Evolutionary conservation across 2,113 vertebrate genomes (phyloP).

Genomic region (Sylvietta virens): DNA sequence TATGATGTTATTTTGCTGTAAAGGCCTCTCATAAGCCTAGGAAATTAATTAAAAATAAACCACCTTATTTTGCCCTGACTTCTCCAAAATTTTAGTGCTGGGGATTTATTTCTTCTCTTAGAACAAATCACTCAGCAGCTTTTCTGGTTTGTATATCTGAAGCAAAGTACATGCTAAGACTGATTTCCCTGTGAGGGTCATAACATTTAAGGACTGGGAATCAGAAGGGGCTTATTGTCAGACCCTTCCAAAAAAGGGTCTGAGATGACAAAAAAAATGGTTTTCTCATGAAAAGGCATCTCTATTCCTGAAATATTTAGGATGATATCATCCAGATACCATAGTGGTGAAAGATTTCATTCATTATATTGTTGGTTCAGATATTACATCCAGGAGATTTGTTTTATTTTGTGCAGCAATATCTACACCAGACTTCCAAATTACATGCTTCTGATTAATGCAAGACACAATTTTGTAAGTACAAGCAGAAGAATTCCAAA

Average conservation of each 20-base stretch:
- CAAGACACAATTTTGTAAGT: neutral
- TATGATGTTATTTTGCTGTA: neutral
- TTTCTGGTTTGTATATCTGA: neutral
- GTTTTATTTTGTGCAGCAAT: neutral
- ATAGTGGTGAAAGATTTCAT: neutral
- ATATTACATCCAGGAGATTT: accelerated
- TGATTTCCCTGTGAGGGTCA: neutral
- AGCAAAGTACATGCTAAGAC: neutral
- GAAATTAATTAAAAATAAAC: neutral
- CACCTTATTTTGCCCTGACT: neutral
- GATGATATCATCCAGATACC: neutral
- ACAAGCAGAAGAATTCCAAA: neutral
- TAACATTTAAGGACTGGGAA: neutral
- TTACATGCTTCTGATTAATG: neutral
- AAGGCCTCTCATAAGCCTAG: neutral
- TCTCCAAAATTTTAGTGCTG: neutral
- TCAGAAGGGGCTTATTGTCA: neutral
- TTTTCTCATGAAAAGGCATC: neutral
- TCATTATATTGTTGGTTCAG: neutral
- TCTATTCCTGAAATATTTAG: neutral
- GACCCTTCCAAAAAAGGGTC: neutral
- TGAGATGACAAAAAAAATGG: neutral
- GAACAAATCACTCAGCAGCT: neutral
- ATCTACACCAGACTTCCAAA: neutral
- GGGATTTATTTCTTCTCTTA: neutral